A percentile compares a stretch with the other conserved stretches of the same genome.
These are phyloP conservation scores for Trissoscelio sp. DNA, from an alignment of 2,888 invertebrate genomes.

Conservation along the genomic window DNA sequence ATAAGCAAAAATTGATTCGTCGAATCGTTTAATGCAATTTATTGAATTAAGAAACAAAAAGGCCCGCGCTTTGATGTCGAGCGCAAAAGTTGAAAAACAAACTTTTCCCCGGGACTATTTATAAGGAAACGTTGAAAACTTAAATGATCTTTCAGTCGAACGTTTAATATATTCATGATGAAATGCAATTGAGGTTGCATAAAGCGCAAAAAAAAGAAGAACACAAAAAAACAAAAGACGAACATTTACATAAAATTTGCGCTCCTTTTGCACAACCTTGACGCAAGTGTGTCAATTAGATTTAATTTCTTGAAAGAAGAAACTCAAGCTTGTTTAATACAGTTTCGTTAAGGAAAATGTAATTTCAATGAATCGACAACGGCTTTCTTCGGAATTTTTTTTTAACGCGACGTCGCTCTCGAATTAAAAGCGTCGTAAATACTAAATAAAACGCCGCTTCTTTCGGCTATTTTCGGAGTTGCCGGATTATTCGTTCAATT, in stretches of 20 bases:
- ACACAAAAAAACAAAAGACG: conserved; percentile 6
- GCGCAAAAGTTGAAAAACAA: conserved; percentile 28
- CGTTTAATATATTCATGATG: conserved; percentile 39
- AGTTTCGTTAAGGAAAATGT: conserved; percentile 33
- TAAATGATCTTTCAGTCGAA: conserved; percentile 48
- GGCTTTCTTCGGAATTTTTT: background rate
- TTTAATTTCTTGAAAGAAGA: conserved; percentile 41
- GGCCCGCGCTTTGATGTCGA: conserved; percentile 25
- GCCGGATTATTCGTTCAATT: no score
- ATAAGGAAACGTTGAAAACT: conserved; percentile 39
- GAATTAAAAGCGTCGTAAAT: background rate
- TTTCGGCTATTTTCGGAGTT: conserved; percentile 1
- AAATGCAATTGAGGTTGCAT: conserved; percentile 46
- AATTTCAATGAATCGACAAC: conserved; percentile 29
- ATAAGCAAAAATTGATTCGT: no score
- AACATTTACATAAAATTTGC: conserved; percentile 23
- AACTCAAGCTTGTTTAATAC: conserved; percentile 40
- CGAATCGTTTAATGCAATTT: conserved; percentile 13
- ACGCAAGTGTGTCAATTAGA: conserved; percentile 54
- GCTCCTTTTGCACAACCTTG: conserved; percentile 40
- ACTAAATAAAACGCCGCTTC: background rate
- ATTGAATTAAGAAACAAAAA: conserved; percentile 34
- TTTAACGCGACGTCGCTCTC: background rate
- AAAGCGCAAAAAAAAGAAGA: conserved; percentile 21
- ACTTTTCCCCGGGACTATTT: conserved; percentile 29